Conservation (phyloP, 1,140 invertebrate genomes). For the Drosophila mauritiana region DNA sequence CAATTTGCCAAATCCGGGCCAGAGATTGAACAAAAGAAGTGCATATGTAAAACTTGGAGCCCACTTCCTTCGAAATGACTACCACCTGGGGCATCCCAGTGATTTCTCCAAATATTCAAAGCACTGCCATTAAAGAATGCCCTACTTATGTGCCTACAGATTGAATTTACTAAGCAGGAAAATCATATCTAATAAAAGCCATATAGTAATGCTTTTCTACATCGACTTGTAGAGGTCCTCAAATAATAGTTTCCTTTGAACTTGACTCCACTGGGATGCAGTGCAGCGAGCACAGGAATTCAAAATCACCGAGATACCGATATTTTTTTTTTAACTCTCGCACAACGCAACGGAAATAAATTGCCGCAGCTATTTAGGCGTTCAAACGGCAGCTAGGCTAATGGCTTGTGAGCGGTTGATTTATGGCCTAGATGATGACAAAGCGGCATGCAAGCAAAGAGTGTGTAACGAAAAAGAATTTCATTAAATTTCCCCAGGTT, state of each 20-base stretch:
- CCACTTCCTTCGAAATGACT: not conserved
- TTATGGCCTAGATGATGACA: conserved; percentile 65
- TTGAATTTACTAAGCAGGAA: too few species aligned
- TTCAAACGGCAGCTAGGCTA: conserved; percentile 51
- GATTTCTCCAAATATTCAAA: conserved; percentile 30
- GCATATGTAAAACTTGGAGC: conserved; percentile 70
- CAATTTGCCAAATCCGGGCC: conserved; percentile 70
- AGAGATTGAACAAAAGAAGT: conserved; percentile 62
- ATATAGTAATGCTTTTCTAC: too few species aligned
- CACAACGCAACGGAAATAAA: conserved; percentile 62
- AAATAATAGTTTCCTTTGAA: not conserved
- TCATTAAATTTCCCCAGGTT: conserved; percentile 34
- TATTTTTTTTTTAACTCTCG: conserved; percentile 20
- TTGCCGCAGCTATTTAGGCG: conserved; percentile 66
- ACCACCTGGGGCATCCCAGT: conserved; percentile 20
- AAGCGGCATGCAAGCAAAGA: conserved; percentile 54
- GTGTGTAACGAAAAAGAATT: conserved; percentile 24
- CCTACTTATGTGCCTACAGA: not conserved
- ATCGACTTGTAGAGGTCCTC: too few species aligned
- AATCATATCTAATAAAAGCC: too few species aligned
- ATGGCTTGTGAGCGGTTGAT: conserved; percentile 64
- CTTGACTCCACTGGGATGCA: conserved; percentile 4
- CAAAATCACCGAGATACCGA: conserved; percentile 46
- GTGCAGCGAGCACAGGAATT: conserved; percentile 12
- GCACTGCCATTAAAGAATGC: not conserved